Evolutionary conservation across 2,113 vertebrate species (phyloP).

Genomic region (Menidia beryllina): DNA sequence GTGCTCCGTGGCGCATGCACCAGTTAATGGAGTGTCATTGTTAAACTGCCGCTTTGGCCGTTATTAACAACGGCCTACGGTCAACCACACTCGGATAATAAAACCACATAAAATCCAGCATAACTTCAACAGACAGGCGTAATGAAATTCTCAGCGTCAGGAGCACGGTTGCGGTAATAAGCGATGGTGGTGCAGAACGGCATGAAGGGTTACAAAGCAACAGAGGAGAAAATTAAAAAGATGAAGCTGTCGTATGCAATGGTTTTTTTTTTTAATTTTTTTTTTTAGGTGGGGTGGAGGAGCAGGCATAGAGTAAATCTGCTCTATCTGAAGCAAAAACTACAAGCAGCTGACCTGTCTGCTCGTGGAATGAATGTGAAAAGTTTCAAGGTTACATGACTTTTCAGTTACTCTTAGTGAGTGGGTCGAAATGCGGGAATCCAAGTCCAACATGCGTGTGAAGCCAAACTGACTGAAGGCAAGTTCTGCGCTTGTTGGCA

Average conservation of each 20-base stretch:
- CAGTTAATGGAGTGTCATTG: conserved; percentile 81
- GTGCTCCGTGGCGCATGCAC: conserved; percentile 71
- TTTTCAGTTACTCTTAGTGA: conserved; percentile 21
- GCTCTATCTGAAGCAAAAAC: conserved; percentile 5
- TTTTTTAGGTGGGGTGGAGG: background rate
- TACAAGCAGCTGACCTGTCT: conserved; percentile 7
- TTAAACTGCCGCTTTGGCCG: conserved; percentile 74
- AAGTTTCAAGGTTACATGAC: conserved; percentile 54
- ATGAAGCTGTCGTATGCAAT: conserved; percentile 65
- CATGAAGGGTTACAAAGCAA: conserved; percentile 68
- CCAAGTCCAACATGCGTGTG: background rate
- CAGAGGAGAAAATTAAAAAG: conserved; percentile 78
- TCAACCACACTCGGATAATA: conserved; percentile 78
- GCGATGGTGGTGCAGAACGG: conserved; percentile 46
- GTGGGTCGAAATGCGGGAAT: conserved; percentile 15
- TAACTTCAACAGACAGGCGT: conserved; percentile 76
- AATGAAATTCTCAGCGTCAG: conserved; percentile 78
- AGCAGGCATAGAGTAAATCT: conserved; percentile 17
- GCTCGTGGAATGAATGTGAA: background rate
- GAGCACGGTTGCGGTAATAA: conserved; percentile 74
- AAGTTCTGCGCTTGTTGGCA: conserved; percentile 23
- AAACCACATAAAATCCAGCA: conserved; percentile 77
- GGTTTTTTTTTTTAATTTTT: conserved; percentile 54
- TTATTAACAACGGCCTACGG: conserved; percentile 80
- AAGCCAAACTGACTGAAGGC: conserved; percentile 21